Conservation (phyloP, 2,888 invertebrate genomes). For the Xanthostigma xanthostigma region DNA sequence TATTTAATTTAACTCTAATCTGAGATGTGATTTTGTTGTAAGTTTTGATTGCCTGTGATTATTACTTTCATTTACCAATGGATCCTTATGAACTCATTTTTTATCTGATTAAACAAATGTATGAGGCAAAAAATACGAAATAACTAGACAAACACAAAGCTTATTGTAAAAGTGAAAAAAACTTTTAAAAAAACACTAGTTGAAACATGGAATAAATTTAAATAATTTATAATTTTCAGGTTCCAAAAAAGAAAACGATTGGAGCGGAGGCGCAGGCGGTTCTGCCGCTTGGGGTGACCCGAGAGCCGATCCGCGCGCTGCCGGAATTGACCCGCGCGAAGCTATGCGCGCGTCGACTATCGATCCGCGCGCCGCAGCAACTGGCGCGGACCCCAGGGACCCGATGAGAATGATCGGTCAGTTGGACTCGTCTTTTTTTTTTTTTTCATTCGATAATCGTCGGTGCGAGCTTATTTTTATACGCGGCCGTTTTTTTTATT, state of each 20-base stretch:
- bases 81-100: conserved; percentile 5
- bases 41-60: background rate
- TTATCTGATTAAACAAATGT: conserved; percentile 2
- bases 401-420: conserved; percentile 41
- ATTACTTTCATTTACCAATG: conserved; percentile 4
- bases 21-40: background rate
- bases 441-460: no score
- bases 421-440: no score
- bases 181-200: background rate
- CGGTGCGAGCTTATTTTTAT: no score
- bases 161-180: background rate
- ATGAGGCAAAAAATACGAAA: background rate
- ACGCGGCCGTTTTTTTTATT: no score
- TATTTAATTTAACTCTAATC: no score
- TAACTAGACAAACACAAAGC: background rate
- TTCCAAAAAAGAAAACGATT: conserved; percentile 35
- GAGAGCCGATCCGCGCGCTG: conserved; percentile 25
- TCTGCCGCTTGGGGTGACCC: conserved; percentile 36
- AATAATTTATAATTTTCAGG: conserved; percentile 13
- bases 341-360: conserved; percentile 5
- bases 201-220: no score
- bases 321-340: conserved; percentile 7
- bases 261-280: conserved; percentile 27
- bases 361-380: conserved; percentile 10
- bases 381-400: conserved; percentile 35